These are phyloP conservation scores for Danio aesculapii DNA, from an alignment of 2,797 vertebrate genomes.

Conservation along the genomic window DNA sequence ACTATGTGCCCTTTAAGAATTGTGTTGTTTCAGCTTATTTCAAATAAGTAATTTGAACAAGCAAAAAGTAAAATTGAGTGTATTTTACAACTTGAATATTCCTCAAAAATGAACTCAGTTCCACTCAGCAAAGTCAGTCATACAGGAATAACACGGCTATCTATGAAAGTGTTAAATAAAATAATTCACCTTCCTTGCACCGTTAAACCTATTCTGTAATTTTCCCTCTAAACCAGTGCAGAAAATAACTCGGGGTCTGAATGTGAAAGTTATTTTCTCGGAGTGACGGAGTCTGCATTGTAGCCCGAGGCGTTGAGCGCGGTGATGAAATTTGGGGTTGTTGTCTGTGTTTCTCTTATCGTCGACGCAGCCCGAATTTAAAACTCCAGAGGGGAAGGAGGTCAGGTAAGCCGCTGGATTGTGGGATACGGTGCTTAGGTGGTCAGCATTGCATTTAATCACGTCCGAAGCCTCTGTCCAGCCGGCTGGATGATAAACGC, in stretches of 20 bases:
- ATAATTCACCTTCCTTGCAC: no score
- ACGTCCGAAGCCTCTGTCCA: constrained; percentile 60
- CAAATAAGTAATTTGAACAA: no score
- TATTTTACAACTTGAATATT: neutral
- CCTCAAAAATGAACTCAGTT: no score
- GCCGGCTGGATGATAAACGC: constrained; percentile 42
- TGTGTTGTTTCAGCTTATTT: no score
- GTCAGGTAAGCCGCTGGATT: constrained; percentile 41
- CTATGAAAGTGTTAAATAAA: no score
- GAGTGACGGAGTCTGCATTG: neutral
- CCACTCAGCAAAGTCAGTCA: no score
- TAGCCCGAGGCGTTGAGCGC: neutral
- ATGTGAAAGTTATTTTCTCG: neutral
- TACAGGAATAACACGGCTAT: no score
- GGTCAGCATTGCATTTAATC: constrained; percentile 68
- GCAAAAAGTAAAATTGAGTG: no score
- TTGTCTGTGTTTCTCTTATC: constrained; percentile 48
- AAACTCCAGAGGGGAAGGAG: constrained; percentile 18
- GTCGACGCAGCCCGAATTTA: constrained; percentile 23
- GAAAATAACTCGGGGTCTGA: neutral
- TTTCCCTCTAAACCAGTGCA: neutral
- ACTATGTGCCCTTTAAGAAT: no score
- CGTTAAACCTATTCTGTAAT: neutral
- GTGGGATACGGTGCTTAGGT: constrained; percentile 50
- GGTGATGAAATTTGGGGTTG: constrained; percentile 19